A percentile compares a stretch with the other conserved stretches of the same genome.
phyloP scores from a whole-genome alignment of 1,140 invertebrate species.

The Monochamus saltuarius region DNA sequence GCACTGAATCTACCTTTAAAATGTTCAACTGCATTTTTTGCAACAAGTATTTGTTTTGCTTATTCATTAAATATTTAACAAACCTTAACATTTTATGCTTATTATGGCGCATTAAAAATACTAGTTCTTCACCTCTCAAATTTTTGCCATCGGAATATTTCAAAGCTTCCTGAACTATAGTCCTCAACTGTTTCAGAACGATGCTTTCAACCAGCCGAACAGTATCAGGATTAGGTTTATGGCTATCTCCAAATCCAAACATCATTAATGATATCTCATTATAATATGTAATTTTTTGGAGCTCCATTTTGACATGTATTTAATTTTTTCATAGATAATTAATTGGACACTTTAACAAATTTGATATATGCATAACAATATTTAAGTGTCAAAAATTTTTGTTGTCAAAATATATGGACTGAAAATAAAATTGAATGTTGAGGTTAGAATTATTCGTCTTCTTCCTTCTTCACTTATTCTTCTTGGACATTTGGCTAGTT shows the following conservation, averaged over 20 bases:
- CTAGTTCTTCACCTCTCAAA: constrained; percentile 59
- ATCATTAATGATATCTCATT: constrained; percentile 70
- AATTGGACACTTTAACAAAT: no score
- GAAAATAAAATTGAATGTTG: no score
- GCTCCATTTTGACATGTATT: constrained; percentile 27
- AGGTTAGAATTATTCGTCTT: no score
- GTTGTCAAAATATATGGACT: no score
- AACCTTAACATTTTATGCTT: constrained; percentile 51
- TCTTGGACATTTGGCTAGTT: no score
- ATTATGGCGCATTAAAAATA: constrained; percentile 68
- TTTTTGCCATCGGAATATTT: constrained; percentile 56
- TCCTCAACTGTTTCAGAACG: constrained; percentile 62
- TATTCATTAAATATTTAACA: constrained; percentile 47
- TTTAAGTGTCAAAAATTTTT: no score
- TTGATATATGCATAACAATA: no score
- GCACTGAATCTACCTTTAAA: constrained; percentile 26
- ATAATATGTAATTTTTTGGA: constrained; percentile 50
- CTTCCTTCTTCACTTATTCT: no score
- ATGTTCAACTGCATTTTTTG: constrained; percentile 38
- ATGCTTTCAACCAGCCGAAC: constrained; percentile 68
- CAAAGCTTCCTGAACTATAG: constrained; percentile 59
- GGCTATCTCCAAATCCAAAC: constrained; percentile 72
- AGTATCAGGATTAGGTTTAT: constrained; percentile 63
- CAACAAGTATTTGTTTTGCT: constrained; percentile 44
- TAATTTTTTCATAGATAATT: background rate